phyloP scores from a whole-genome alignment of 2,113 vertebrate species.

The Erinaceus europaeus region DNA sequence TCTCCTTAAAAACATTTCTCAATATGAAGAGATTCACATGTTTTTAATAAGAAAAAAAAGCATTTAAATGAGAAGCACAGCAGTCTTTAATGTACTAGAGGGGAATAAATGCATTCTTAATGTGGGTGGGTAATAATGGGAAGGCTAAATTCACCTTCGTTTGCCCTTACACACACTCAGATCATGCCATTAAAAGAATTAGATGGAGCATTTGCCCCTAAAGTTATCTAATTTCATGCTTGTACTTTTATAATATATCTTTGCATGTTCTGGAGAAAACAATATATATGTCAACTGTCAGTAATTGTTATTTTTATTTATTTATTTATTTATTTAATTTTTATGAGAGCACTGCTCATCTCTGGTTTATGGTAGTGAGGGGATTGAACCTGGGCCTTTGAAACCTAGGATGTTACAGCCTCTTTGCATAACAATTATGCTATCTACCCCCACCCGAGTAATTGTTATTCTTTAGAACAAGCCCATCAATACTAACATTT shows the following conservation, averaged over 20 bases:
- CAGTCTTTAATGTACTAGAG: constrained; percentile 49
- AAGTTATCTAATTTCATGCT: constrained; percentile 53
- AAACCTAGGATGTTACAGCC: no score
- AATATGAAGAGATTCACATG: constrained; percentile 10
- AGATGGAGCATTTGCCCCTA: constrained; percentile 38
- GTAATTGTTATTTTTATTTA: no score
- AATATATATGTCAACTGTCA: no score
- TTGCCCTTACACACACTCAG: constrained; percentile 50
- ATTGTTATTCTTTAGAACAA: constrained; percentile 42
- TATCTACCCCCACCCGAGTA: no score
- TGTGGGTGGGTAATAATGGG: constrained; percentile 62
- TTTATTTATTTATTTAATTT: no score
- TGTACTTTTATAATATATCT: constrained; percentile 14
- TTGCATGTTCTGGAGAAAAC: constrained; percentile 35
- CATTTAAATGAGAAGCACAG: constrained; percentile 35
- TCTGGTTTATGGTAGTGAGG: no score
- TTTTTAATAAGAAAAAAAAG: constrained; percentile 8
- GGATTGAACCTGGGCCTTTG: no score
- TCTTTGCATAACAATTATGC: no score
- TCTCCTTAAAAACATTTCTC: constrained; percentile 8
- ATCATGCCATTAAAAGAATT: constrained; percentile 67
- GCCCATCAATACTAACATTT: background rate
- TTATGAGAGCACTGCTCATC: no score
- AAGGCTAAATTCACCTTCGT: constrained; percentile 70
- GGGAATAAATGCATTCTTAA: constrained; percentile 68